Base-by-base conservation (phyloP, 2,113 vertebrate genomes). In the Phaetusa simplex region DNA sequence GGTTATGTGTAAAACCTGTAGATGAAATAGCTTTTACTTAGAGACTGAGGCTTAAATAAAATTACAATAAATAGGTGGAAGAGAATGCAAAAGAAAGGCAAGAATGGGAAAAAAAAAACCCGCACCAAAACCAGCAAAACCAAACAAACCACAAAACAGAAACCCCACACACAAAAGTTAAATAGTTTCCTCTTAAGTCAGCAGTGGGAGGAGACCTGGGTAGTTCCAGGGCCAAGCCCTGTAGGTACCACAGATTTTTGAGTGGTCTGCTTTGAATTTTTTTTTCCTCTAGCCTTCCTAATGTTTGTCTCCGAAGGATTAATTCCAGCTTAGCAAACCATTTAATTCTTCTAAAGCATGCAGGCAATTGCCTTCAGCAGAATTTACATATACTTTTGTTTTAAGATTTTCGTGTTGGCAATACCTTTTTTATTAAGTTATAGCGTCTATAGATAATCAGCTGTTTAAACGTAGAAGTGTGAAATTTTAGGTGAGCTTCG, bases 161-260 rank as follows among this genome's bases (percentile, higher is more conserved):
- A 74, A 7, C 27, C 9, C 4, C 6, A 0, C 21, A 2, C 5
- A 4, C 13, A 40, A 26, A 58, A 53, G 24, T 24, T n/a, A 29
- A 61, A 12, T 49, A 9, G 18, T 62, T 85, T 49, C 18, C 23
- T 66, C 43, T 85, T 73, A 45, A 55, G 34, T 72, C 47, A 72
- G 4, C 38, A 14, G 17, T 78, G 14, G 32, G 30, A 52, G 12
- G 76, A 29, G 16, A 71, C 8, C 19, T 45, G 40, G 34, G 30
- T 67, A 71, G 36, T 80, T 82, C 23, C 47, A 23, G 38, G 27
- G 19, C 30, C 12, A 17, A 38, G 21, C 53, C 43, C 17, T 82
- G 3, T 32, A 76, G 53, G 6, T 66, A 29, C 1, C 27, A 34
- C 38, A 14, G 9, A 56, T 65, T 82, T 36, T 34, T 83, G 19